These are phyloP conservation scores for Scelioninae gen. 2 DNA, from an alignment of 2,888 invertebrate species.

Conservation along the genomic window DNA sequence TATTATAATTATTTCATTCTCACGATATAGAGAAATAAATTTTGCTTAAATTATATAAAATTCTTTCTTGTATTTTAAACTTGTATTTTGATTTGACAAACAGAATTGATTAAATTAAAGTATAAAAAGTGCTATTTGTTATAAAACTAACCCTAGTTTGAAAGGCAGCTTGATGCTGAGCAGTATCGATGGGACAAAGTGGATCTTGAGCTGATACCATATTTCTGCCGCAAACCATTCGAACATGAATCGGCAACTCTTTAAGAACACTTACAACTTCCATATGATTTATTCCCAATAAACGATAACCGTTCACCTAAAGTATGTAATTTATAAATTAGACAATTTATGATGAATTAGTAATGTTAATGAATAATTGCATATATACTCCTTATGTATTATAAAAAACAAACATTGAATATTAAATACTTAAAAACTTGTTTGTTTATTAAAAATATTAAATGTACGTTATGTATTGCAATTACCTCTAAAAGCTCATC, in stretches of 20 bases:
- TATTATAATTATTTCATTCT: too few species aligned
- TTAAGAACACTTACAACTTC: slow-evolving; percentile 97
- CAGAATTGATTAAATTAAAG: too few species aligned
- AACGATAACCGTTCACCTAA: slow-evolving; percentile 93
- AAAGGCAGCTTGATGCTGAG: slow-evolving; percentile 81
- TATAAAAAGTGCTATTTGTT: background rate
- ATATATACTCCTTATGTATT: too few species aligned
- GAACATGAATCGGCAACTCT: slow-evolving; percentile 92
- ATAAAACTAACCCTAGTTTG: slow-evolving; percentile 80
- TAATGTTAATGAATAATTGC: too few species aligned
- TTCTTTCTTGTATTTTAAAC: too few species aligned
- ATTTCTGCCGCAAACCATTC: slow-evolving; percentile 91
- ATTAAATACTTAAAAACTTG: too few species aligned
- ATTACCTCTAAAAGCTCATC: slow-evolving; percentile 93
- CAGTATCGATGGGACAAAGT: slow-evolving; percentile 80
- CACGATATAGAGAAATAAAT: too few species aligned
- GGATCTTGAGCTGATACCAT: slow-evolving; percentile 76
- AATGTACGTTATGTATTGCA: too few species aligned
- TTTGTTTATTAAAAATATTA: too few species aligned
- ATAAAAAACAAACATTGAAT: background rate
- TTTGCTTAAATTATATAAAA: too few species aligned
- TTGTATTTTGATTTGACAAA: too few species aligned
- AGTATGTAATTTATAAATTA: slow-evolving; percentile 31
- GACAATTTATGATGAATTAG: too few species aligned
- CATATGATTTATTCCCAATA: slow-evolving; percentile 95